Evolutionary conservation across 2,113 vertebrate genomes (phyloP), one percentile per base, ranked within the genome.

Genomic region (Ancistrus triradiatus): DNA sequence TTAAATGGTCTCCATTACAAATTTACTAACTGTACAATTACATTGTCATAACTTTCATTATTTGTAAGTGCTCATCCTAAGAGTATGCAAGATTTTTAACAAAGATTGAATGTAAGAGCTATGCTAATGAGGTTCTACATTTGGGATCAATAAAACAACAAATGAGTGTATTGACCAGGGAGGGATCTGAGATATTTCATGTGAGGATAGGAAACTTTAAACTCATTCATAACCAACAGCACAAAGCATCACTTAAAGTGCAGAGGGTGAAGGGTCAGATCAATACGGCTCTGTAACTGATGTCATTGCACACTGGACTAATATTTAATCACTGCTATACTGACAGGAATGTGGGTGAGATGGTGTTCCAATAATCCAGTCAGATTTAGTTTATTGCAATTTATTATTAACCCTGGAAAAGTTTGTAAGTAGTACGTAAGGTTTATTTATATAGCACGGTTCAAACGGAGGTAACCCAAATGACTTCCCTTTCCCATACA

Each of bases 101-200:
- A 53, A 40, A 11, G 53, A 44, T 15, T 46, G 25, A 53, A 66
- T 50, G 61, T 57, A 51, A 57, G 56, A 56, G 49, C 22, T 47
- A 31, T 63, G 65, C 33, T 69, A 68, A 74, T 65, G 50, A 61
- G 51, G 24, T 49, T 38, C 28, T 27, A 40, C 38, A 33, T 59
- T 27, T 28, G n/a, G 13, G 44, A 66, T 69, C 72, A 57, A 69
- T 74, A 57, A 40, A 69, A 56, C 37, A 65, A 66, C 66, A 69
- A 69, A 74, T 50, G 50, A 18, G 57, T 38, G 17, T 59, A 69
- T 69, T 66, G 73, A 75, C 68, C 47, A 42, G 14, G 27, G 53
- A 47, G 35, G 42, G 15, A 22, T 38, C 60, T 11, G 50, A 68
- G 52, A 61, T 51, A 31, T 40, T 72, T 65, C 56, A 50, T 67